phyloP scores from a whole-genome alignment of 2,113 vertebrate genomes.

The Pseudopodoces humilis region DNA sequence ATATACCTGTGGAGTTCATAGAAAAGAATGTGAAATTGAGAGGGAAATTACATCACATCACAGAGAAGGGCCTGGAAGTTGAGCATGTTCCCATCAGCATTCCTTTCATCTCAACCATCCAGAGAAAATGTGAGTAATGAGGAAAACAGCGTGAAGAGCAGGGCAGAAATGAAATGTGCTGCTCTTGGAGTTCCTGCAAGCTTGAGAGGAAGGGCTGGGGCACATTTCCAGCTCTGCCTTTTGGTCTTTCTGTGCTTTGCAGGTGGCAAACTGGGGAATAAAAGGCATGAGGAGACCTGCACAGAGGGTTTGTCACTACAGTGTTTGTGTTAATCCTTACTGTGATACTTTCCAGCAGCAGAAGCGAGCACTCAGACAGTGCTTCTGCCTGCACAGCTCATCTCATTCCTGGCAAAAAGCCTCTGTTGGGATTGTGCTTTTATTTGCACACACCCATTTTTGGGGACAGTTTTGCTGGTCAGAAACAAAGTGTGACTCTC shows the following conservation, averaged over 20 bases:
- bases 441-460: neutral
- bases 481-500: neutral
- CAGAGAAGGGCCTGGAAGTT: conserved; percentile 83
- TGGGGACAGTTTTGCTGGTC: neutral
- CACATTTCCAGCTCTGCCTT: neutral
- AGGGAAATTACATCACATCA: conserved; percentile 80
- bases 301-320: neutral
- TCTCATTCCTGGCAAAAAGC: neutral
- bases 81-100: conserved; percentile 89
- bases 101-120: conserved; percentile 80
- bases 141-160: neutral
- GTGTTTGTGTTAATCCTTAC: neutral
- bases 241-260: neutral
- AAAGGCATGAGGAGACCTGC: neutral
- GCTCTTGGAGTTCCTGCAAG: neutral
- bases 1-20: conserved; percentile 88
- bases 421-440: neutral
- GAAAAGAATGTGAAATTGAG: conserved; percentile 86
- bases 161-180: neutral
- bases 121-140: conserved; percentile 81
- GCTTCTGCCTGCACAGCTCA: neutral
- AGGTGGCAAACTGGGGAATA: neutral
- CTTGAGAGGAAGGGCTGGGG: neutral
- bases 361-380: neutral
- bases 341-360: neutral